Percentiles rank a stretch among this genome's conserved stretches.
These are phyloP conservation scores for Meghimatium bilineatum DNA, from an alignment of 2,888 invertebrate species.

Conservation along the genomic window DNA sequence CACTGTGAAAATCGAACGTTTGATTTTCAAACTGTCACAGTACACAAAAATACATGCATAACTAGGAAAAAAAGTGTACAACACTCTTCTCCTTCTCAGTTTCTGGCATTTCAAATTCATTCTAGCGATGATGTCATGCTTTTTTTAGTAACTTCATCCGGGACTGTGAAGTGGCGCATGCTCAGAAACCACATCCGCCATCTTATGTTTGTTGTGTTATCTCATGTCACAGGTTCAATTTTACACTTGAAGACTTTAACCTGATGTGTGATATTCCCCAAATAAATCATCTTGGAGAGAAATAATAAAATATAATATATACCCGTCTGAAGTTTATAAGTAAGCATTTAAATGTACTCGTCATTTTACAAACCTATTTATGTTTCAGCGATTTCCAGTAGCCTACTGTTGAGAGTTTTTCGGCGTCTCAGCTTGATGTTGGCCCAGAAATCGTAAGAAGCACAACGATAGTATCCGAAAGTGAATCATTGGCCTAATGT, in stretches of 20 bases:
- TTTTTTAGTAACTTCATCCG: constrained; percentile 56
- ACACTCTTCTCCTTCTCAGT: too few relatives aligned
- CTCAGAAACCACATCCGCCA: constrained; percentile 54
- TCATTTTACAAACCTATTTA: background rate
- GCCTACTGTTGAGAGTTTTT: background rate
- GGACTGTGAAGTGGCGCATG: constrained; percentile 52
- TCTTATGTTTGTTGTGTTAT: constrained; percentile 55
- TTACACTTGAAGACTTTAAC: constrained; percentile 4
- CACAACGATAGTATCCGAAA: too few relatives aligned
- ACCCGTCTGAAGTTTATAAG: constrained; percentile 28
- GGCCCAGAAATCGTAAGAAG: background rate
- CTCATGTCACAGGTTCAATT: constrained; percentile 46
- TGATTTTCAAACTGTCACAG: too few relatives aligned
- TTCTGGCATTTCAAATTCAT: too few relatives aligned
- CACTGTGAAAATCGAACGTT: too few relatives aligned
- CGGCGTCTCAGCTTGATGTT: background rate
- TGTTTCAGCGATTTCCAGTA: background rate
- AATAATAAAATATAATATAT: background rate
- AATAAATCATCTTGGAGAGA: constrained; percentile 12
- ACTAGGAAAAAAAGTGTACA: too few relatives aligned
- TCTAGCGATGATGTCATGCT: constrained; percentile 33
- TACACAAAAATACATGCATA: too few relatives aligned
- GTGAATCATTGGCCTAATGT: too few relatives aligned
- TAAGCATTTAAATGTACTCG: constrained; percentile 6
- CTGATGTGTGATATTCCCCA: constrained; percentile 39